Percentiles rank a stretch among this genome's conserved stretches.
Conservation (phyloP, 1,140 invertebrate species). For the Oedothorax gibbosus region DNA sequence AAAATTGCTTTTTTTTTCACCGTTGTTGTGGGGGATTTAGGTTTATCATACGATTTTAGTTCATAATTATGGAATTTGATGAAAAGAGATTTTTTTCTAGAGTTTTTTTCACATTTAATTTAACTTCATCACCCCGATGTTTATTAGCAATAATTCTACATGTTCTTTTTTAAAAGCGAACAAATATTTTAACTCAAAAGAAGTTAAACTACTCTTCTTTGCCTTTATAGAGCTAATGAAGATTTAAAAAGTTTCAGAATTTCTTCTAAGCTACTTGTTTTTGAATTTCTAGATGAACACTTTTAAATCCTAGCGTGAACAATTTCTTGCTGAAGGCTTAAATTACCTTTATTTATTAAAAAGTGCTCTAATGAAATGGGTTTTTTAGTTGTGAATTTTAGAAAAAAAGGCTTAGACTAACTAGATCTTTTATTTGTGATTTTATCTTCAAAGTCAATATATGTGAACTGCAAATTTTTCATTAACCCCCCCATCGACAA, state of each 20-base stretch:
- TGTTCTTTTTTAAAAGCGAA: conserved; percentile 16
- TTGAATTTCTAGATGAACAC: neutral
- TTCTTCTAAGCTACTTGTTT: too few relatives aligned
- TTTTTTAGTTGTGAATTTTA: too few relatives aligned
- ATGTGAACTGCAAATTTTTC: too few relatives aligned
- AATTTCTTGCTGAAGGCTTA: too few relatives aligned
- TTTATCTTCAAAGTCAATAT: too few relatives aligned
- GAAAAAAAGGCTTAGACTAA: too few relatives aligned
- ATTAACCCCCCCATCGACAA: too few relatives aligned
- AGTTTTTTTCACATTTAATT: conserved; percentile 44
- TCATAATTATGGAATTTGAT: conserved; percentile 38
- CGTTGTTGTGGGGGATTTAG: conserved; percentile 34
- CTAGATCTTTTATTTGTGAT: too few relatives aligned
- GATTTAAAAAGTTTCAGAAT: neutral
- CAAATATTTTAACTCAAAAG: conserved; percentile 41
- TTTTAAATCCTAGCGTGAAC: too few relatives aligned
- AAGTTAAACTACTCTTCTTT: conserved; percentile 39
- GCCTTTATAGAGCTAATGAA: conserved; percentile 46
- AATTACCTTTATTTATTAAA: too few relatives aligned
- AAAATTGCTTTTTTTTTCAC: conserved; percentile 37
- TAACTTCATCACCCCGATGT: conserved; percentile 45
- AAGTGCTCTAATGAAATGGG: too few relatives aligned
- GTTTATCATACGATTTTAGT: conserved; percentile 39
- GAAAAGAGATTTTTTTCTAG: conserved; percentile 24
- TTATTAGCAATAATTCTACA: conserved; percentile 44